Conservation (phyloP, 2,113 vertebrate species). For the Platycercus adscitus region DNA sequence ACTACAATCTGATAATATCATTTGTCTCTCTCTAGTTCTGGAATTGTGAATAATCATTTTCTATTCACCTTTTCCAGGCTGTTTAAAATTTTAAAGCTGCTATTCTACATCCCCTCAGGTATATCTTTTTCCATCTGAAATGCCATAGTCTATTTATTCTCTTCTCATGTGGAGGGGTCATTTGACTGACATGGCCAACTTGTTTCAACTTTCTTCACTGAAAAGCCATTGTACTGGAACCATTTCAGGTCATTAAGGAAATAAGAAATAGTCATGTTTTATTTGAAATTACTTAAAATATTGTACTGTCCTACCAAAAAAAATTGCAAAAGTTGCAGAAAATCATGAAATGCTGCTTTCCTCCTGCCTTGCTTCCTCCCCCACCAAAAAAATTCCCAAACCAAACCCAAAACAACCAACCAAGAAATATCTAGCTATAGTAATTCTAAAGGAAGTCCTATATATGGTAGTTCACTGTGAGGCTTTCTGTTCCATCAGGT, state of each 20-base stretch:
- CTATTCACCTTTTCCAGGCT: conserved; percentile 27
- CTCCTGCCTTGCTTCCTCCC: fast-evolving
- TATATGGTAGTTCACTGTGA: background rate
- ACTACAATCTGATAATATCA: background rate
- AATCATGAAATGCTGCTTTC: background rate
- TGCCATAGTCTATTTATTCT: background rate
- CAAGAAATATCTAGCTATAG: background rate
- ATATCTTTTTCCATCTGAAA: conserved; percentile 7
- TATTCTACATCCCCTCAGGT: background rate
- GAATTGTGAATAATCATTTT: conserved; percentile 33
- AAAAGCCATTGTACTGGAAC: background rate
- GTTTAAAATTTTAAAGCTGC: conserved; percentile 21
- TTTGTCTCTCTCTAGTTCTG: conserved; percentile 2
- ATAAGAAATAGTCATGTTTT: background rate
- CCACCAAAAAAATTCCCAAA: background rate
- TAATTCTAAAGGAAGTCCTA: background rate
- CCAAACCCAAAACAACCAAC: background rate
- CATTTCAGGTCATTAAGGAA: background rate
- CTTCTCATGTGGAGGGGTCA: background rate
- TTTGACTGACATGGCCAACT: conserved; percentile 3
- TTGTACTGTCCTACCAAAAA: background rate
- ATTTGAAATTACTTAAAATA: background rate
- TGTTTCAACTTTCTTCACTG: background rate
- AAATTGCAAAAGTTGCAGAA: background rate
- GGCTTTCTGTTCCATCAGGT: background rate